phyloP scores from a whole-genome alignment of 2,113 vertebrate species.

The Hippocampus comes region DNA sequence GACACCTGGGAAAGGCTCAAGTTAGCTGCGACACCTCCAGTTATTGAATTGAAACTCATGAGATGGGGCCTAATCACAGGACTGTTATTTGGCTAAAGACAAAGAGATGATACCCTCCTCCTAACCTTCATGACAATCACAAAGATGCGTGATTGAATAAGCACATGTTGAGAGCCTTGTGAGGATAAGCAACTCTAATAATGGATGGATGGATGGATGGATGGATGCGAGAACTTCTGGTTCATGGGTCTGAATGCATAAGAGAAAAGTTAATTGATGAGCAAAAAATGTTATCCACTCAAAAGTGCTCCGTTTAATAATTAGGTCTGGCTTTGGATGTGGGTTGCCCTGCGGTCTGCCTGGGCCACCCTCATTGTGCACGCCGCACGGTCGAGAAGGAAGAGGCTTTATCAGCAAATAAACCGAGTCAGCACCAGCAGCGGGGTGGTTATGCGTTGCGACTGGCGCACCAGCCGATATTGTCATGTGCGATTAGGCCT shows the following conservation, averaged over 20 bases:
- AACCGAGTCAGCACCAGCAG: constrained; percentile 70
- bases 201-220: no score
- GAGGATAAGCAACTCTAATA: no score
- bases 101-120: not conserved
- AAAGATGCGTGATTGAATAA: not conserved
- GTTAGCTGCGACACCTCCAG: not conserved
- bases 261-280: constrained; percentile 48
- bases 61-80: not conserved
- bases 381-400: constrained; percentile 67
- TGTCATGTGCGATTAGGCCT: constrained; percentile 74
- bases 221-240: not conserved
- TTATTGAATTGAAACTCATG: not conserved
- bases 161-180: not conserved
- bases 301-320: constrained; percentile 52
- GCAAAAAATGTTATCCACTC: constrained; percentile 36
- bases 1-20: no score
- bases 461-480: constrained; percentile 74
- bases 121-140: not conserved
- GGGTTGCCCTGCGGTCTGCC: constrained; percentile 46
- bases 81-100: not conserved
- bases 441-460: constrained; percentile 60
- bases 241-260: constrained; percentile 33
- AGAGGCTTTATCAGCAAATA: constrained; percentile 71
- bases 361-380: constrained; percentile 64
- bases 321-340: constrained; percentile 13